Base-by-base conservation (phyloP, 2,113 vertebrate species). In the Rhinolophus ferrumequinum region DNA sequence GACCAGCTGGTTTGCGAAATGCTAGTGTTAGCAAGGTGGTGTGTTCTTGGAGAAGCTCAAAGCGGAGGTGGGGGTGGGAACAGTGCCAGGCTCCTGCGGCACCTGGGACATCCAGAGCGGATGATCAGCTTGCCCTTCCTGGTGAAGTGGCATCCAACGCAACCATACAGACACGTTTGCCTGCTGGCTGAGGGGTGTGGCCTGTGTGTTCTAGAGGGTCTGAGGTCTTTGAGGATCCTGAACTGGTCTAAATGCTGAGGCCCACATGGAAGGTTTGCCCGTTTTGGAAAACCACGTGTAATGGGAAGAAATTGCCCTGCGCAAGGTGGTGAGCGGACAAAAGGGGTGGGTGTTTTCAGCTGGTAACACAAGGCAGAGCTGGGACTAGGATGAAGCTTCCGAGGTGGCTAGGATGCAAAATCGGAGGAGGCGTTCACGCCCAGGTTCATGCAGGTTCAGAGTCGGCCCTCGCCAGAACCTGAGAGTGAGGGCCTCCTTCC, bases 41-140 rank as follows among this genome's bases (percentile, higher is more conserved):
- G 44, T 85, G 84, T 79, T 93, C 86, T 91, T 76, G 33, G 80
- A 81, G 83, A 79, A 88, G 62, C 62, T 96, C 58, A 62, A 77
- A 96, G 82, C 73, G 80, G 62, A 85, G 62, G 22, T 88, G 28
- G 38, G 69, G 47, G 3, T 21, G n/a, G 24, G 35, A 5, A 54
- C 1, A 0, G 44, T 35, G 28, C 58, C 58, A 75, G 70, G 54
- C 3, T 60, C 64, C 44, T 16, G 33, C 2, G 33, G 56, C n/a
- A 79, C 14, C 24, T 72, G 38, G 47, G 24, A 44, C 50, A 79
- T 54, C 35, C 16, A 85, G 56, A 88, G 41, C 33, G 10, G 11
- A n/a, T 44, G 33, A 58, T 26, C 18, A 54, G 41, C 66, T 90
- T 44, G 26, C 50, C 50, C 70, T 69, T 56, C 22, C 26, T 26